Conservation (phyloP, 1,140 invertebrate genomes). For the Bradysia coprophila region DNA sequence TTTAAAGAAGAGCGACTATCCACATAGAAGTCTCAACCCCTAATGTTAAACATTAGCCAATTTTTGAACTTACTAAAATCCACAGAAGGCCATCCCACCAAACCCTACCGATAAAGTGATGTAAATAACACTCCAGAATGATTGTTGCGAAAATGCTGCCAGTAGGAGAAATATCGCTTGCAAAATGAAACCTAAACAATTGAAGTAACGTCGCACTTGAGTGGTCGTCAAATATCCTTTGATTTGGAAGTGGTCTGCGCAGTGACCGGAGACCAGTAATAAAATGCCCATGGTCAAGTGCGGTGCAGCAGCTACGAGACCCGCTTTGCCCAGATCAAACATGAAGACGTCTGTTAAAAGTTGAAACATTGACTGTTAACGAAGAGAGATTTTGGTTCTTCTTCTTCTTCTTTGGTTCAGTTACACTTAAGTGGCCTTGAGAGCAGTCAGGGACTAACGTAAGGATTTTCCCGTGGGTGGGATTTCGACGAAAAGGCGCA, state of each 20-base stretch:
- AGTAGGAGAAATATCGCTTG: constrained; percentile 70
- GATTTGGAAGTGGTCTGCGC: constrained; percentile 57
- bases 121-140: constrained; percentile 46
- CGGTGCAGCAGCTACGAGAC: constrained; percentile 64
- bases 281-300: constrained; percentile 72
- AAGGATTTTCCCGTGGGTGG: no score
- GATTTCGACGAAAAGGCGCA: no score
- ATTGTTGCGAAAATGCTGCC: constrained; percentile 47
- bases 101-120: constrained; percentile 71
- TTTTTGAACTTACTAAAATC: no score
- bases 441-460: no score
- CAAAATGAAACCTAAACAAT: constrained; percentile 56
- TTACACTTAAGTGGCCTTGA: no score
- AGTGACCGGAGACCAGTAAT: constrained; percentile 54
- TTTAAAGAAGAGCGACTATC: no score
- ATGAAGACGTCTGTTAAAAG: constrained; percentile 42
- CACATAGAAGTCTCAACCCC: no score
- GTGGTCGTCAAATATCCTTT: constrained; percentile 47
- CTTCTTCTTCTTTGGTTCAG: no score
- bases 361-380: no score
- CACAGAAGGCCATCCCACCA: constrained; percentile 76
- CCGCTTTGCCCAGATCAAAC: constrained; percentile 53
- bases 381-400: no score
- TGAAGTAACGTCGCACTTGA: constrained; percentile 52
- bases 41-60: no score